Evolutionary conservation across 92 coral and sea anemone genomes (phyloP).

Genomic region (Blastomussa wellsi): DNA sequence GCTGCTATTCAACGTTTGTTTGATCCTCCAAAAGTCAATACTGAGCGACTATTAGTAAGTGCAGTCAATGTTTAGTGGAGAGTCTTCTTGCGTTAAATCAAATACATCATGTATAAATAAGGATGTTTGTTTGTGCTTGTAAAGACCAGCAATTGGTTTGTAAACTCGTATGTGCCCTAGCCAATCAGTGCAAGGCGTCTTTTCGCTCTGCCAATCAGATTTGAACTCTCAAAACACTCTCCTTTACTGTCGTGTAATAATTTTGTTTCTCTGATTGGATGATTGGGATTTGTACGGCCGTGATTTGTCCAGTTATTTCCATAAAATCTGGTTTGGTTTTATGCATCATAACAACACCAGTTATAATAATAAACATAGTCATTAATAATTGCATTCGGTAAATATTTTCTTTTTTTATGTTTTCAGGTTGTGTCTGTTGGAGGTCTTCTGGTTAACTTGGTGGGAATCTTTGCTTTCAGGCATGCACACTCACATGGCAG

Average conservation of each 20-base stretch:
- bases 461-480: slow-evolving; percentile 95
- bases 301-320: background rate
- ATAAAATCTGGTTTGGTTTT: background rate
- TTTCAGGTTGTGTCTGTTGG: slow-evolving; percentile 87
- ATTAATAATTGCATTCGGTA: background rate
- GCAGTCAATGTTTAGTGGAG: background rate
- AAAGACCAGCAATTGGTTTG: background rate
- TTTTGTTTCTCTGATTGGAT: background rate
- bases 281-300: background rate
- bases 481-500: slow-evolving; percentile 95
- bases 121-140: background rate
- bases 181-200: background rate
- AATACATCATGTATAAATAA: too few relatives aligned
- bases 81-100: too few relatives aligned
- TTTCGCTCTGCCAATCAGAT: background rate
- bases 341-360: background rate
- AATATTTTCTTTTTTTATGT: background rate
- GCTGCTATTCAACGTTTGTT: slow-evolving; percentile 91
- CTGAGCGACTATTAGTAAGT: slow-evolving; percentile 89
- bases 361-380: background rate
- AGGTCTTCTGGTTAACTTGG: slow-evolving; percentile 91
- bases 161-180: background rate
- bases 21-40: slow-evolving; percentile 97
- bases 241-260: background rate
- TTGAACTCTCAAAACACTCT: background rate